Conservation (phyloP, 2,888 invertebrate species). For the Malachius bipustulatus region DNA sequence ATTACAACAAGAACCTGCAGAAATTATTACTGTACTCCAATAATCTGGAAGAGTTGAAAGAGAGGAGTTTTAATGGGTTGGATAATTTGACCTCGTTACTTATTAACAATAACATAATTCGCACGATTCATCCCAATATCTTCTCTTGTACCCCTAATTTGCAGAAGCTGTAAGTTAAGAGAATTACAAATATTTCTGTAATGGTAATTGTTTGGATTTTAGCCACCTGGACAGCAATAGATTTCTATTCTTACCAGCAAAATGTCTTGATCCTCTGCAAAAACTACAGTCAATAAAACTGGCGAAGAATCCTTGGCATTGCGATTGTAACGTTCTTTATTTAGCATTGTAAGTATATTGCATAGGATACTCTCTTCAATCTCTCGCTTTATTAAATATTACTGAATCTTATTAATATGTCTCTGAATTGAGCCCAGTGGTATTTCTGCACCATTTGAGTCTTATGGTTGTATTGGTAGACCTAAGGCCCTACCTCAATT, state of each 20-base stretch:
- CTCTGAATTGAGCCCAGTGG: no score
- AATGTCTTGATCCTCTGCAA: slow-evolving; percentile 51
- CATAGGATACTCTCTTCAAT: no score
- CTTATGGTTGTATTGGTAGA: no score
- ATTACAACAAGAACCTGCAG: slow-evolving; percentile 45
- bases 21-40: slow-evolving; percentile 59
- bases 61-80: slow-evolving; percentile 50
- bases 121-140: slow-evolving; percentile 48
- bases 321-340: slow-evolving; percentile 63
- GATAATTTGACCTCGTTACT: slow-evolving; percentile 52
- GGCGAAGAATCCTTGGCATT: slow-evolving; percentile 70
- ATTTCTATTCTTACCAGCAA: slow-evolving; percentile 54
- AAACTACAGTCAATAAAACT: slow-evolving; percentile 55
- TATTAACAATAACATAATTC: slow-evolving; percentile 58
- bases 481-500: no score
- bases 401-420: no score
- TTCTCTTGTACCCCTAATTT: slow-evolving; percentile 54
- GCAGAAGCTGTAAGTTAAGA: slow-evolving; percentile 52
- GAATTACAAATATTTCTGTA: slow-evolving; percentile 8
- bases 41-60: slow-evolving; percentile 49
- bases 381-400: no score
- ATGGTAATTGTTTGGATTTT: slow-evolving; percentile 23
- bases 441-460: no score
- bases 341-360: slow-evolving; percentile 53
- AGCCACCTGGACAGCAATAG: slow-evolving; percentile 67